phyloP scores from a whole-genome alignment of 1,140 invertebrate genomes.

The Heterodera carotae region DNA sequence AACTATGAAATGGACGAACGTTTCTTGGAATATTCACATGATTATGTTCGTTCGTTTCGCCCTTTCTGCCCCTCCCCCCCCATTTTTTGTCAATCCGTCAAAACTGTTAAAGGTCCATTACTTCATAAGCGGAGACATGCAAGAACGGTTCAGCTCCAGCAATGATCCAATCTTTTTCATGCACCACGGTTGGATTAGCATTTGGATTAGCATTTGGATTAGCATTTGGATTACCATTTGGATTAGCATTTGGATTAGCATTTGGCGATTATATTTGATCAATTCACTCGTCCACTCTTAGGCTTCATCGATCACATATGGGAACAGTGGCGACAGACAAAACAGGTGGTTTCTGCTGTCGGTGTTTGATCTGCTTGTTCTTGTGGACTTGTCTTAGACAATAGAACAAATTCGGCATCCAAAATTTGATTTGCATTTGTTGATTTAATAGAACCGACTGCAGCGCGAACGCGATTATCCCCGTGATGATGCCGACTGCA shows the following conservation, averaged over 20 bases:
- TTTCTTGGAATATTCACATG: conserved; percentile 62
- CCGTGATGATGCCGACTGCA: conserved; percentile 48
- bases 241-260: no score
- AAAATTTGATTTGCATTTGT: conserved; percentile 37
- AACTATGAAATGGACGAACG: conserved; percentile 55
- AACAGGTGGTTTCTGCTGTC: conserved; percentile 44
- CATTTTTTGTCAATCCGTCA: neutral
- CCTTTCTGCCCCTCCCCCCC: no score
- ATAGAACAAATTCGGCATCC: no score
- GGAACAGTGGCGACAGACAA: conserved; percentile 63
- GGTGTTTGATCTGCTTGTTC: conserved; percentile 35
- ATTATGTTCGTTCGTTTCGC: conserved; percentile 42
- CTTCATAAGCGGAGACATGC: conserved; percentile 65
- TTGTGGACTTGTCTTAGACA: no score
- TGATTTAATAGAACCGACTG: conserved; percentile 45
- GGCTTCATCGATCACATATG: conserved; percentile 66
- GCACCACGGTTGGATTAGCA: conserved; percentile 66
- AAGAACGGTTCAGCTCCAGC: conserved; percentile 58
- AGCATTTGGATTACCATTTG: conserved; percentile 66
- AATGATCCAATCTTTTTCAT: conserved; percentile 66
- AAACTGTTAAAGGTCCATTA: conserved; percentile 41
- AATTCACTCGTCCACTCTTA: conserved; percentile 35
- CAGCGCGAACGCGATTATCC: conserved; percentile 57
- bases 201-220: no score
- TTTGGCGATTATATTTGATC: conserved; percentile 51